phyloP scores from a whole-genome alignment of 2,113 vertebrate genomes.

The Pimephales promelas region DNA sequence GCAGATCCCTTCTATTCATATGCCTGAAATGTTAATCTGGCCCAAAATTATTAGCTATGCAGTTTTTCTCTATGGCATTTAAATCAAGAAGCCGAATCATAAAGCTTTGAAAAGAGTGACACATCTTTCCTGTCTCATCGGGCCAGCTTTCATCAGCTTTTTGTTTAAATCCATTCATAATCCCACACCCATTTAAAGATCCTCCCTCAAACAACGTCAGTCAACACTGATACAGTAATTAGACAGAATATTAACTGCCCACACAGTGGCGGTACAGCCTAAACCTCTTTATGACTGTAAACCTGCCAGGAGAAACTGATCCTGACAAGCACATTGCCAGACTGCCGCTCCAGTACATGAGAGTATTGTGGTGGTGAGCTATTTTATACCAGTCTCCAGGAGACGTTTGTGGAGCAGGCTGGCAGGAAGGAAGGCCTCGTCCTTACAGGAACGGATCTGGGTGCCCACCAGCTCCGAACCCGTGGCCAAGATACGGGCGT shows the following conservation, averaged over 20 bases:
- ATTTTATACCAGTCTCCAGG: slow-evolving; percentile 80
- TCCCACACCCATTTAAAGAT: slow-evolving; percentile 41
- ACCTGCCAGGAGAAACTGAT: slow-evolving; percentile 40
- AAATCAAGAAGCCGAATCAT: slow-evolving; percentile 15
- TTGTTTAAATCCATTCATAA: slow-evolving; percentile 46
- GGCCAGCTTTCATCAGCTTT: slow-evolving; percentile 40
- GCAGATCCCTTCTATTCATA: background rate
- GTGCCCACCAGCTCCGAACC: slow-evolving; percentile 85
- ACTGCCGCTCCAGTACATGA: slow-evolving; percentile 1
- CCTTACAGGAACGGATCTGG: slow-evolving; percentile 85
- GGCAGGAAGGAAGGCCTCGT: slow-evolving; percentile 84
- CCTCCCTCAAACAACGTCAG: slow-evolving; percentile 35
- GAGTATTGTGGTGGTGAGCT: background rate
- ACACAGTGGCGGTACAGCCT: slow-evolving; percentile 25
- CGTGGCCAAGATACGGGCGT: slow-evolving; percentile 82
- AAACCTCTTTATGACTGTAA: slow-evolving; percentile 33
- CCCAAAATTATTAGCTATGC: background rate
- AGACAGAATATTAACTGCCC: slow-evolving; percentile 44
- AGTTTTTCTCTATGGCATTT: background rate
- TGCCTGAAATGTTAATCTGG: background rate
- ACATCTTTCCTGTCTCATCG: slow-evolving; percentile 32
- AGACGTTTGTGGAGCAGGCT: slow-evolving; percentile 82
- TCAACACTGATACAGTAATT: slow-evolving; percentile 41
- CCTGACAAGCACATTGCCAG: slow-evolving; percentile 23
- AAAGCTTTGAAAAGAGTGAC: slow-evolving; percentile 30